Percentiles rank a stretch among this genome's conserved stretches.
These are phyloP conservation scores for Gymnopithys bicolor DNA, from an alignment of 2,797 vertebrate species.

Conservation along the genomic window DNA sequence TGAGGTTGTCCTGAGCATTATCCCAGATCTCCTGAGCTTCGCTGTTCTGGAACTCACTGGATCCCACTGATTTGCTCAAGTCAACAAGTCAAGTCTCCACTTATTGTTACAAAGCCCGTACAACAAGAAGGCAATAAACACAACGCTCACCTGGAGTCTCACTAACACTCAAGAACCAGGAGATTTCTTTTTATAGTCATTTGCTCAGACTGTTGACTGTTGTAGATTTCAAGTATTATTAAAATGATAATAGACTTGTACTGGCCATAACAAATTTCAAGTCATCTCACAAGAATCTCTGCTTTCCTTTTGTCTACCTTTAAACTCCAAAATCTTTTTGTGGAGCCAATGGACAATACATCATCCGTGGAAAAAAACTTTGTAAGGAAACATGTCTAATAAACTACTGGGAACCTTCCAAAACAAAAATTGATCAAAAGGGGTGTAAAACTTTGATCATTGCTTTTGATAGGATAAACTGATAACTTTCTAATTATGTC, in stretches of 20 bases:
- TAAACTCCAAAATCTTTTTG: not conserved
- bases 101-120: not conserved
- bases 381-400: not conserved
- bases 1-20: not conserved
- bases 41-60: not conserved
- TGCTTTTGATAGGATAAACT: not conserved
- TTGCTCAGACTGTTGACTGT: not conserved
- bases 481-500: not conserved
- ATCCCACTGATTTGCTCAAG: not conserved
- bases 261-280: not conserved
- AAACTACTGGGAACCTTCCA: not conserved
- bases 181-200: not conserved
- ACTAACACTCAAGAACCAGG: not conserved
- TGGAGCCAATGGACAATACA: not conserved
- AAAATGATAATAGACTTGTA: not conserved
- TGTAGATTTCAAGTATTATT: not conserved
- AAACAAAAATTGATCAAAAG: not conserved
- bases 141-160: not conserved
- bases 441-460: not conserved
- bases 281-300: not conserved
- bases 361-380: not conserved
- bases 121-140: not conserved
- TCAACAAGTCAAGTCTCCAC: not conserved
- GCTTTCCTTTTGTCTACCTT: not conserved
- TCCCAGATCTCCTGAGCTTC: not conserved